Conservation (phyloP, 2,888 invertebrate genomes). For the Zelleria hepariella region DNA sequence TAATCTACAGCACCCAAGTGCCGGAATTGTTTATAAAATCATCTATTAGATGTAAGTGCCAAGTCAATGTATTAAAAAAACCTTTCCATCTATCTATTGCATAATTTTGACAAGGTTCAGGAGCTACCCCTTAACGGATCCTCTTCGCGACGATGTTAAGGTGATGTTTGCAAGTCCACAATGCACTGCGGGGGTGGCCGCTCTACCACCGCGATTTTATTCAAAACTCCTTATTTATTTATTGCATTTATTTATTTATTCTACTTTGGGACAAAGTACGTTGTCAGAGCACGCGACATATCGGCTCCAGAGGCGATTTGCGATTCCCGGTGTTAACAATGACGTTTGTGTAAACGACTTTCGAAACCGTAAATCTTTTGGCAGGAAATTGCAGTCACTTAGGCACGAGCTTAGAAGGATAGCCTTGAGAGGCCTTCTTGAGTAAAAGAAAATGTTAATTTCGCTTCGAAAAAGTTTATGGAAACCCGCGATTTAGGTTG, state of each 20-base stretch:
- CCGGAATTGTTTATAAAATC: no score
- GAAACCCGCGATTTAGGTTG: no score
- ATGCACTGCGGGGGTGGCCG: conserved; percentile 44
- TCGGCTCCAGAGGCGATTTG: neutral
- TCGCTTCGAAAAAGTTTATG: no score
- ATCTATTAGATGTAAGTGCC: no score
- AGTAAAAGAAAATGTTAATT: no score
- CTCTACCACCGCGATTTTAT: conserved; percentile 35
- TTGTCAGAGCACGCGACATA: conserved; percentile 5
- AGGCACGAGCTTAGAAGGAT: neutral
- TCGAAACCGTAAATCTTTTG: neutral
- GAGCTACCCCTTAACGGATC: conserved; percentile 32
- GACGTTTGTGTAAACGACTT: neutral
- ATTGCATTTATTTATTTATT: conserved; percentile 8
- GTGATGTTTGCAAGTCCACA: conserved; percentile 52
- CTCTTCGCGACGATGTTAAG: conserved; percentile 41
- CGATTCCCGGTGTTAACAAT: conserved; percentile 1
- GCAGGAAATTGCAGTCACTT: neutral
- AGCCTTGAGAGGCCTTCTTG: no score
- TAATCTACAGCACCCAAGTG: no score
- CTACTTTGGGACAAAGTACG: conserved; percentile 5
- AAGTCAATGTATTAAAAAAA: no score
- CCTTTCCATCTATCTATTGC: neutral
- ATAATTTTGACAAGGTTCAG: neutral
- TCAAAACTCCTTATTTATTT: conserved; percentile 7